Evolutionary conservation across 2,113 vertebrate genomes (phyloP), one percentile per base, ranked within the genome.

Genomic region (Vireo altiloquus): DNA sequence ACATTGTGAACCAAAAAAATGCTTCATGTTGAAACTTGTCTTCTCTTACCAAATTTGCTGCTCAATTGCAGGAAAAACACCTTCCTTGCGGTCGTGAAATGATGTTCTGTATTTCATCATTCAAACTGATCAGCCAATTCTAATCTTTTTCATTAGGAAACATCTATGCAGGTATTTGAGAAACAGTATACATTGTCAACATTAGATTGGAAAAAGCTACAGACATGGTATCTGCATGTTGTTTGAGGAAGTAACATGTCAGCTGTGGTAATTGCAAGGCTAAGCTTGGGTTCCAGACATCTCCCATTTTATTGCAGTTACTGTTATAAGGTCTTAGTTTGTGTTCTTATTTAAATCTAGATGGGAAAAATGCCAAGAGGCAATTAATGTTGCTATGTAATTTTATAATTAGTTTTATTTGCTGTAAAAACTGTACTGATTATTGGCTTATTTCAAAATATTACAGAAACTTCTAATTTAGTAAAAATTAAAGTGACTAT

Each of bases 331-430:
- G 75, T 82, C 49, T 52, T 53, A 63, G 53, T 79, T 89, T 44
- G 72, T 79, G 21, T 74, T 94, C 35, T 74, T 47, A 66, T 77
- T 80, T 74, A 90, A 85, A 70, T 85, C 46, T 91, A 28, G 3
- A 1, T 77, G 28, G 46, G 75, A 76, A 82, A 70, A 90, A 50
- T 86, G 75, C 87, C 87, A 95, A 74, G 53, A 88, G 54, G 52
- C 71, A 92, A 88, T 94, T 83, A 91, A 20, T 69, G 37, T 57
- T 87, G 57, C 74, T 75, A 6, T 94, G 57, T 84, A 71, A 87
- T 95, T 90, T 96, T 79, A 82, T 87, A 79, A 82, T 95, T 65
- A 78, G 46, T 53, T 89, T 89, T 94, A 85, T 96, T 95, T 92
- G 54, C 54, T 85, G 47, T 61, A 91, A 87, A 90, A 74, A n/a